Base-by-base conservation (phyloP, 2,113 vertebrate genomes). In the Cervus canadensis region DNA sequence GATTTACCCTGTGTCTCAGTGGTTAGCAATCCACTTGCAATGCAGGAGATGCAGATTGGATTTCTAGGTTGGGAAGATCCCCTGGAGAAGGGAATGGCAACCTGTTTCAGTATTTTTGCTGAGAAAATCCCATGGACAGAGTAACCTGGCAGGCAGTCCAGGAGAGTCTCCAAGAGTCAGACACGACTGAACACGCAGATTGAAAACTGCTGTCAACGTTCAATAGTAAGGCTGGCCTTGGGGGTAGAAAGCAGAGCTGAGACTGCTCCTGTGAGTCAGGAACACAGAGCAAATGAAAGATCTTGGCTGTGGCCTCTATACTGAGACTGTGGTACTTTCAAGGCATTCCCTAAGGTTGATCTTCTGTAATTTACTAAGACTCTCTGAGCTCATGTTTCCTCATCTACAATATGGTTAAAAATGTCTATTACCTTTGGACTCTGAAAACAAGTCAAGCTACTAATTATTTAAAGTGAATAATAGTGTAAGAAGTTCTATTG, bases 341-440 rank as follows among this genome's bases (percentile, higher is more conserved):
- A 12, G 40, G 13, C 7, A 3, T 33, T 36, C 5, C 52, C 9
- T 17, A 5, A 14, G 23, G 8, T 1, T 1, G 12, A 36, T 1
- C 48, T n/a, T 28, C 4, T 1, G 48, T 13, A 17, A 90, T 36
- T 48, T 48, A 57, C 3, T 45, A 78, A 79, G 43, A 54, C 28
- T 54, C 21, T 54, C 48, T n/a, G 50, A 25, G 48, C 2, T 57
- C 40, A n/a, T 30, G 19, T 78, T 85, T 97, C 33, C 6, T 93
- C 4, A 30, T 4, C 26, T 43, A 8, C 26, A 36, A 33, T 28
- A 56, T 7, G 36, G 30, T 25, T 54, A 59, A 95, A 91, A 92
- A 59, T 54, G 11, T 2, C 2, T 28, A 40, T 92, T 86, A 93
- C 19, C 30, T 91, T 28, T 82, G 19, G 43, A 76, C 8, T 33